phyloP scores from a whole-genome alignment of 2,797 vertebrate genomes.

The Falco concolor region DNA sequence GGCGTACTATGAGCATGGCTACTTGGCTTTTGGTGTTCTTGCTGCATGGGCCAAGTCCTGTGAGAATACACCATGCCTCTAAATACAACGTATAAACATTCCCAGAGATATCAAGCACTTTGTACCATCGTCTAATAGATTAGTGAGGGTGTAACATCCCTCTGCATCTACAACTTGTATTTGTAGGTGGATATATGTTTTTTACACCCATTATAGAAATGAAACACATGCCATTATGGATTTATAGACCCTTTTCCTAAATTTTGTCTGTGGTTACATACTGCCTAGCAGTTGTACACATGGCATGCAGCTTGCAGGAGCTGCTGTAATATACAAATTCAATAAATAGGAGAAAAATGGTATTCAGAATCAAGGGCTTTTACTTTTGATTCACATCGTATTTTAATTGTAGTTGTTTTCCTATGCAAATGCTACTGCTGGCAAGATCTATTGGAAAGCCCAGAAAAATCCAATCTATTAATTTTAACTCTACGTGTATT shows the following conservation, averaged over 20 bases:
- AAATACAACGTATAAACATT: background rate
- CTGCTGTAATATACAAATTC: background rate
- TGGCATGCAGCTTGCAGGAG: background rate
- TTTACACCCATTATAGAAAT: background rate
- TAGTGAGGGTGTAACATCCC: background rate
- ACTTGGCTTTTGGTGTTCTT: background rate
- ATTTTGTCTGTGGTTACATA: background rate
- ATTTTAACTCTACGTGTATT: background rate
- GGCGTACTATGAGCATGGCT: background rate
- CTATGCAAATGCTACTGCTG: background rate
- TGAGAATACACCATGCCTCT: background rate
- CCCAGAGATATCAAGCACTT: background rate
- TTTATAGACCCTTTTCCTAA: background rate
- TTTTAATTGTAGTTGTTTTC: background rate
- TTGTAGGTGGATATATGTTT: background rate
- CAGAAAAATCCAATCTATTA: background rate
- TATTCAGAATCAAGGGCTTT: background rate
- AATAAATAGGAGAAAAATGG: background rate
- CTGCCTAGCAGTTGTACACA: background rate
- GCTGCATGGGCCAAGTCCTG: background rate
- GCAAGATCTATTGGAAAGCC: background rate
- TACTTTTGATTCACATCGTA: background rate
- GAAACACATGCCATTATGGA: background rate
- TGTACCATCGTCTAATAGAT: background rate
- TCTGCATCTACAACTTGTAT: background rate